A percentile compares a stretch with the other conserved stretches of the same genome.
These are phyloP conservation scores for Plagodis dolabraria DNA, from an alignment of 2,888 invertebrate species.

Conservation along the genomic window DNA sequence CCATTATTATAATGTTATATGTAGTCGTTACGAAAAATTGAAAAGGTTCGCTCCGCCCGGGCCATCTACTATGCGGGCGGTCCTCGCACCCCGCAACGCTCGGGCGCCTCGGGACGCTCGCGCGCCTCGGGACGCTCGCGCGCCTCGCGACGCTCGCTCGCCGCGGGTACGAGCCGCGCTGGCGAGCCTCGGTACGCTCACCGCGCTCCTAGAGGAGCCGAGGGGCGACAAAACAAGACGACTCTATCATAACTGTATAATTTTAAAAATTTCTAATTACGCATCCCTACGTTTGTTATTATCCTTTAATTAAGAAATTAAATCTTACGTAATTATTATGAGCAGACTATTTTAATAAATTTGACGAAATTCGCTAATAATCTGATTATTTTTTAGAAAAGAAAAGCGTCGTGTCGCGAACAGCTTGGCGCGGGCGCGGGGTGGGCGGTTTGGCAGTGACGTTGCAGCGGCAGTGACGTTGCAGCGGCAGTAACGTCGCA, in stretches of 20 bases:
- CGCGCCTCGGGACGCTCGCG: too few relatives aligned
- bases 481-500: conserved; percentile 15
- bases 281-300: conserved; percentile 84
- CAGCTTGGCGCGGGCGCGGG: conserved; percentile 13
- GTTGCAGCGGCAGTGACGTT: conserved; percentile 23
- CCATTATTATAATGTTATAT: conserved; percentile 84
- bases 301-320: conserved; percentile 84
- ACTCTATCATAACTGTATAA: conserved; percentile 84
- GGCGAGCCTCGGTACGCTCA: conserved; percentile 9
- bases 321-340: conserved; percentile 83
- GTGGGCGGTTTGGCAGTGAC: conserved; percentile 14
- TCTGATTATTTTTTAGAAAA: conserved; percentile 77
- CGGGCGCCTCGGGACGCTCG: background rate
- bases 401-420: conserved; percentile 69
- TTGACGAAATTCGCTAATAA: conserved; percentile 81
- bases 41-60: conserved; percentile 68
- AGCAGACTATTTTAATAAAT: conserved; percentile 84
- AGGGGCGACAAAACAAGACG: conserved; percentile 71
- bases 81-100: conserved; percentile 16
- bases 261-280: conserved; percentile 85
- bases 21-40: conserved; percentile 82
- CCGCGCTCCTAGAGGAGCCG: conserved; percentile 52
- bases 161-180: background rate
- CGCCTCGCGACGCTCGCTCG: background rate
- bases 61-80: conserved; percentile 40